Evolutionary conservation across 2,888 invertebrate species (phyloP), one percentile per base, ranked within the genome.

Genomic region (Chydorus sphaericus): DNA sequence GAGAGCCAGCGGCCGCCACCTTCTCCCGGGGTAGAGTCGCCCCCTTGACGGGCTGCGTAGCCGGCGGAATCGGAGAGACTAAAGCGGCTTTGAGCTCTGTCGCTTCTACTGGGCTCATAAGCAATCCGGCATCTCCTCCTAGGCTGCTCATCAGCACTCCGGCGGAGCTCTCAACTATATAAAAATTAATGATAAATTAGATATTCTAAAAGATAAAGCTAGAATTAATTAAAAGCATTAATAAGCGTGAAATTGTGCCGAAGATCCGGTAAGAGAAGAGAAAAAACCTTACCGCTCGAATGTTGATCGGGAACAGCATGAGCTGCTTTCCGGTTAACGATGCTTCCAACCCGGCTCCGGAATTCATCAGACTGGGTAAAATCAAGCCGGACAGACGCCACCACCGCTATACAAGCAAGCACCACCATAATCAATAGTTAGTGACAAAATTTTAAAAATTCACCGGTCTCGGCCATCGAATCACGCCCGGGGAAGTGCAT

Each of bases 331-430:
- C 77, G 73, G n/a, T n/a, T n/a, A 2, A 83, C 81, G 63, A 83
- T 83, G 66, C 77, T 82, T 33, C 79, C 77, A 57, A 79, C 69
- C 61, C 79, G 74, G 31, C 72, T 71, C 31, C 79, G 72, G 61
- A 81, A 71, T 59, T 74, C 73, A 63, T 80, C 78, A 57, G 79
- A 75, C 44, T 77, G 72, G 36, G 71, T 68, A 62, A 74, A 75
- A 60, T 75, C 75, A 71, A 64, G 58, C 23, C 23, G 44, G 20
- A 44, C 44, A 28, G 44, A n/a, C n/a, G n/a, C n/a, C n/a, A n/a
- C n/a, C n/a, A n/a, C n/a, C n/a, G n/a, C n/a, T n/a, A n/a, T n/a
- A n/a, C n/a, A n/a, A n/a, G n/a, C n/a, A n/a, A n/a, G n/a, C n/a
- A n/a, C n/a, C n/a, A n/a, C n/a, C n/a, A n/a, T n/a, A n/a, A n/a